Evolutionary conservation across 2,888 invertebrate species (phyloP), one percentile per base, ranked within the genome.

Genomic region (Caenorhabditis sulstoni): DNA sequence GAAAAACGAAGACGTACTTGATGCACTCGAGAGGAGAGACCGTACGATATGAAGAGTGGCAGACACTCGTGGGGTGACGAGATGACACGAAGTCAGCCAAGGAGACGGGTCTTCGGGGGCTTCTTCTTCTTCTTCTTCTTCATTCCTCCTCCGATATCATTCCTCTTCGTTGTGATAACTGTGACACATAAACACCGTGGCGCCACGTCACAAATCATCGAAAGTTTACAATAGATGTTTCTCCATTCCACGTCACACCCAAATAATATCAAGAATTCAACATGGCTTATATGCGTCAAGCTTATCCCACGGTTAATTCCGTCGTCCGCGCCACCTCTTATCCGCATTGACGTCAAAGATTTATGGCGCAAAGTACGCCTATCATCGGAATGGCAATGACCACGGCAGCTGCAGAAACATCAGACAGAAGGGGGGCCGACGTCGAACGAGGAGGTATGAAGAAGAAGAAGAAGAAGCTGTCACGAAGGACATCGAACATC

Each of bases 261-360:
- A 29, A 7, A 41, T 23, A 11, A 11, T 11, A 23, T 41, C 8
- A 44, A 20, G 35, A 53, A 65, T 57, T 41, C 65, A 65, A 41
- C 39, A 41, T 16, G 52, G 41, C 52, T 52, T 64, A 64, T 35
- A 29, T 29, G 29, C 7, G 4, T 5, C 29, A 3, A 29, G 52
- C 52, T 52, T 64, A 64, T 45, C 39, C 29, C 39, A 18, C 39
- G 35, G 16, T 22, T 50, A 44, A 29, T 22, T 53, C 23, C 18
- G 44, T 53, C 52, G 20, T 39, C 18, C 45, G 22, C 50, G 22
- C 16, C 49, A 44, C 58, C 14, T 41, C 50, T 62, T 37, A 59
- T 59, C 62, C 49, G 37, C 58, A 37, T 53, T 65, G 65, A 65
- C 65, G 65, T 65, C 65, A 65, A 65, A 55, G 52, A 64, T 53